Conservation (phyloP, 2,113 vertebrate species). For the Dicaeum eximium region DNA sequence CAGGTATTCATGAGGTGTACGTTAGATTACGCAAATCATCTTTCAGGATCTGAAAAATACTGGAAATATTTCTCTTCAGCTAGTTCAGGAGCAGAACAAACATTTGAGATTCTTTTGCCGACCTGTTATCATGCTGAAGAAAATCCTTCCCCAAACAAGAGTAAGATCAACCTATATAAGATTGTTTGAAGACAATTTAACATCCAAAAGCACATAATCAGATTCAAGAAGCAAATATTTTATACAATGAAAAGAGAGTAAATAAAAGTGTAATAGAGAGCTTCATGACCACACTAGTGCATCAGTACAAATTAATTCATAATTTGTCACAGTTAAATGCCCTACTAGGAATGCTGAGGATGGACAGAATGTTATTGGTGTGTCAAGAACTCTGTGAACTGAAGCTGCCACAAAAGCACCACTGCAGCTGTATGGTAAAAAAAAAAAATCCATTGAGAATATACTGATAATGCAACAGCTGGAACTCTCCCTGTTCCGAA, state of each 20-base stretch:
- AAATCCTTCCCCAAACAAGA: not conserved
- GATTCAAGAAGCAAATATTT: not conserved
- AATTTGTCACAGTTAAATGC: not conserved
- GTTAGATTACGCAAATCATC: not conserved
- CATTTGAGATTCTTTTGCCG: not conserved
- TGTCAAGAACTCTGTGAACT: not conserved
- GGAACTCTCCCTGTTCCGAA: not conserved
- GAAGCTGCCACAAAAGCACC: not conserved
- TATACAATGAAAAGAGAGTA: not conserved
- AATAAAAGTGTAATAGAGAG: not conserved
- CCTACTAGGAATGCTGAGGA: not conserved
- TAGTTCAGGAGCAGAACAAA: not conserved
- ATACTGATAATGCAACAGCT: not conserved
- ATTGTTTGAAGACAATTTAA: not conserved
- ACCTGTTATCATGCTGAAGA: not conserved
- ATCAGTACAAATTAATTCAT: slow-evolving; percentile 2
- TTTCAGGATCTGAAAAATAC: not conserved
- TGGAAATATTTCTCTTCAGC: not conserved
- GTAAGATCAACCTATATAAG: not conserved
- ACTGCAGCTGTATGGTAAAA: not conserved
- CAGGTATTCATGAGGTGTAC: not conserved
- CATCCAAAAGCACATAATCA: not conserved
- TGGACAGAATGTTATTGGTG: not conserved
- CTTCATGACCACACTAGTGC: not conserved
- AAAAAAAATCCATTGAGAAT: not conserved